Percentiles rank a stretch among this genome's conserved stretches.
phyloP scores from a whole-genome alignment of 2,888 invertebrate genomes.

The Chelonus formosanus region DNA sequence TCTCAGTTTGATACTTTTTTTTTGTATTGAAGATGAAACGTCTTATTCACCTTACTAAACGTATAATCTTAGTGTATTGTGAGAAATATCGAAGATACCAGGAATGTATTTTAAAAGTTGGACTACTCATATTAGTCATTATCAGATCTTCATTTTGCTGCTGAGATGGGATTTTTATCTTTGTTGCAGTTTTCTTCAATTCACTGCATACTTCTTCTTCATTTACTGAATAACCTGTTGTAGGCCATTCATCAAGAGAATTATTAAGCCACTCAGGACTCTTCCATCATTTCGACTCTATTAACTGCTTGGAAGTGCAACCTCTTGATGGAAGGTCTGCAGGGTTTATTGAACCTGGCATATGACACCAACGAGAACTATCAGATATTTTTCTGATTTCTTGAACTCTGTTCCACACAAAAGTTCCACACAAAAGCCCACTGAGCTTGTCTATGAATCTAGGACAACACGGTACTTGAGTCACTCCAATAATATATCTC shows the following conservation, averaged over 20 bases:
- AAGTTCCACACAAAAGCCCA: conserved; percentile 16
- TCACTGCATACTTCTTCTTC: no score
- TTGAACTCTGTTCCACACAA: conserved; percentile 10
- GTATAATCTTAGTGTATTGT: no score
- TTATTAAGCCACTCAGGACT: conserved; percentile 1
- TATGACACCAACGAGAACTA: neutral
- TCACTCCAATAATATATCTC: neutral
- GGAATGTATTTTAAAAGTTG: no score
- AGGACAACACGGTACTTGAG: neutral
- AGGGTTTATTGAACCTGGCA: conserved; percentile 1
- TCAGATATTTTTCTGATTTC: neutral
- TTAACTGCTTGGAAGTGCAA: conserved; percentile 3
- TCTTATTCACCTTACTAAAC: no score
- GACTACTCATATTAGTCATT: no score
- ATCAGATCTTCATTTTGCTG: no score
- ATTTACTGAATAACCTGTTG: no score
- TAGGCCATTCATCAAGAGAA: conserved; percentile 30
- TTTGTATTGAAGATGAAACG: no score
- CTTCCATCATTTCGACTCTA: neutral
- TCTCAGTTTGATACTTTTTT: no score
- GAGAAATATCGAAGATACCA: no score
- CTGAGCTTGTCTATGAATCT: conserved; percentile 1
- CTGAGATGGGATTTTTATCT: no score
- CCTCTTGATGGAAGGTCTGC: conserved; percentile 10
- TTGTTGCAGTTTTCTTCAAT: no score